phyloP scores from a whole-genome alignment of 2,888 invertebrate genomes.

The Himalopsyche tibetana region DNA sequence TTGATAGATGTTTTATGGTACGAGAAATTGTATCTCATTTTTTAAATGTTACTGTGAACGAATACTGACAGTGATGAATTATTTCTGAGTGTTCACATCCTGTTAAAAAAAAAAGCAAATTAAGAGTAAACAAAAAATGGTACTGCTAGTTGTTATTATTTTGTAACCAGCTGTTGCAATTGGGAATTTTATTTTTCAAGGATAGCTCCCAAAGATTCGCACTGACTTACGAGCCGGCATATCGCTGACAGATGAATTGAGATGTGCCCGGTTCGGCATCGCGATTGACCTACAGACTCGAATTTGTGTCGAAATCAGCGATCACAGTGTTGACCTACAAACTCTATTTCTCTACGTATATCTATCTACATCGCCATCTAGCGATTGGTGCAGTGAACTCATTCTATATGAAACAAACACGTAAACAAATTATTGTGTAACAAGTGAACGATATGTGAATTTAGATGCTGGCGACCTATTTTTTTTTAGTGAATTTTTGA shows the following conservation, averaged over 20 bases:
- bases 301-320: slow-evolving; percentile 32
- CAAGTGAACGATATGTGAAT: slow-evolving; percentile 13
- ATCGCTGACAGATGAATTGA: slow-evolving; percentile 8
- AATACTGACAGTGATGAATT: no score
- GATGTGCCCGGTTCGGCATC: not conserved
- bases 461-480: not conserved
- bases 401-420: slow-evolving; percentile 4
- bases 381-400: slow-evolving; percentile 20
- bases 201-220: not conserved
- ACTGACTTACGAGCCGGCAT: not conserved
- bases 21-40: no score
- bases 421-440: slow-evolving; percentile 39
- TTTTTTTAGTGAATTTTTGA: not conserved
- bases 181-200: not conserved
- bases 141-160: no score
- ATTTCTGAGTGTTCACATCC: no score
- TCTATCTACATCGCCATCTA: slow-evolving; percentile 8
- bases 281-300: slow-evolving; percentile 29
- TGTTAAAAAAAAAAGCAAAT: no score
- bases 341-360: not conserved
- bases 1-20: not conserved
- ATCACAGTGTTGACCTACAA: slow-evolving; percentile 39
- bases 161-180: slow-evolving; percentile 12
- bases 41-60: no score
- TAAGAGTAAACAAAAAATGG: no score